phyloP scores from a whole-genome alignment of 37 sponge, comb jelly and placozoan genomes.

The Ianthella basta region DNA sequence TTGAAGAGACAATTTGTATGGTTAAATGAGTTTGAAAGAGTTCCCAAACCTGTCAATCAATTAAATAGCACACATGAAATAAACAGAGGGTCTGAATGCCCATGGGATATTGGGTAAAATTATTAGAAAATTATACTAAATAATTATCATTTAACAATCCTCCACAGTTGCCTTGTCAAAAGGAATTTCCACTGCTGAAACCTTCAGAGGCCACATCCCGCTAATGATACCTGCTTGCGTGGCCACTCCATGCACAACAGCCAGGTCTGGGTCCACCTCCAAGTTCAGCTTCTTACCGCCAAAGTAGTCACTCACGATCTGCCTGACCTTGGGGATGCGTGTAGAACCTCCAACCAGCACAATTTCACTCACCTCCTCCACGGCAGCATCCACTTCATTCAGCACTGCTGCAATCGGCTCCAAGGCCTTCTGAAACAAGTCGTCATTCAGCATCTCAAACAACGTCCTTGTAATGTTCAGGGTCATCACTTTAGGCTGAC shows the following conservation, averaged over 20 bases:
- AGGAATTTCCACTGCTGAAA: slow-evolving; percentile 62
- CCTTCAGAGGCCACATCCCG: slow-evolving; percentile 73
- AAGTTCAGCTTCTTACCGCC: slow-evolving; percentile 59
- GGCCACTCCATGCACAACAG: slow-evolving; percentile 62
- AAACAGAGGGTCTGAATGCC: no score
- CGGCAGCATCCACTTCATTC: slow-evolving; percentile 35
- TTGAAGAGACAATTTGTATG: no score
- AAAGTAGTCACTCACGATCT: slow-evolving; percentile 61
- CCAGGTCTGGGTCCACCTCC: slow-evolving; percentile 67
- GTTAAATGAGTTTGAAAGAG: no score
- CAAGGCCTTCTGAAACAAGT: slow-evolving; percentile 59
- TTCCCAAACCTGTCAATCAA: no score
- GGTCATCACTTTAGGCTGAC: not conserved
- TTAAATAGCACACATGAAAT: no score
- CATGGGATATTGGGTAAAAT: no score
- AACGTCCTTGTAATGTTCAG: slow-evolving; percentile 37
- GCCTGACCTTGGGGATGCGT: slow-evolving; percentile 55
- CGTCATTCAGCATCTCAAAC: slow-evolving; percentile 62
- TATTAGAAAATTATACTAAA: not conserved
- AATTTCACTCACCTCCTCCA: slow-evolving; percentile 51
- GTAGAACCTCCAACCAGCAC: slow-evolving; percentile 77
- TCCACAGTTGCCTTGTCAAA: not conserved
- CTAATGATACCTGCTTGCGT: slow-evolving; percentile 66
- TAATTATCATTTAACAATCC: slow-evolving; percentile 6
- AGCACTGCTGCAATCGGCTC: slow-evolving; percentile 64